These are phyloP conservation scores for Tholera decimalis DNA, from an alignment of 2,888 invertebrate species.

Conservation along the genomic window DNA sequence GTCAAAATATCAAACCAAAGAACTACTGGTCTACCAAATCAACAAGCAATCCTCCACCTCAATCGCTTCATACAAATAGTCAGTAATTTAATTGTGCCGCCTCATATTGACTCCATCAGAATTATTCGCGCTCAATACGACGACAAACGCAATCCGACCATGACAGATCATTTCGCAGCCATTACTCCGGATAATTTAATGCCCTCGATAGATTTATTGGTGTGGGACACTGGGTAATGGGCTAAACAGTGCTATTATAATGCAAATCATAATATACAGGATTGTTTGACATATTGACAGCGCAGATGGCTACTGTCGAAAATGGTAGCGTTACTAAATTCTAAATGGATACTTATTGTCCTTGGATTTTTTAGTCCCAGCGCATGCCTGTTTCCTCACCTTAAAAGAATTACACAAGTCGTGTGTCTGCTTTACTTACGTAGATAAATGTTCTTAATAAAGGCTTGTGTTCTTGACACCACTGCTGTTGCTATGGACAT, in stretches of 20 bases:
- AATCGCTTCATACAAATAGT: constrained; percentile 30
- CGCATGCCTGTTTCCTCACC: too few species aligned
- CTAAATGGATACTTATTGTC: too few species aligned
- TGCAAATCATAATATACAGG: constrained; percentile 4
- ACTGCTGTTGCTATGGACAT: too few species aligned
- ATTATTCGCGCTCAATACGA: constrained; percentile 52
- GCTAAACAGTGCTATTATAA: constrained; percentile 19
- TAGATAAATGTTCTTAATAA: too few species aligned
- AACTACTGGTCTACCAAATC: background rate
- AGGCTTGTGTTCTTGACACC: too few species aligned
- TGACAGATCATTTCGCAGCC: constrained; percentile 57
- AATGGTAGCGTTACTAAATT: too few species aligned
- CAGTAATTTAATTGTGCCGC: constrained; percentile 50
- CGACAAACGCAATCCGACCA: constrained; percentile 41
- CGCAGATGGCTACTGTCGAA: background rate
- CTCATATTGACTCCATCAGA: constrained; percentile 39
- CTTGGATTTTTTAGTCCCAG: too few species aligned
- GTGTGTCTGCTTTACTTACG: too few species aligned
- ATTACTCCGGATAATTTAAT: constrained; percentile 50
- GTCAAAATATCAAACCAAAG: background rate
- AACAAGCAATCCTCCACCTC: constrained; percentile 5
- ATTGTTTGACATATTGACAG: background rate
- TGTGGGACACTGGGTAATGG: constrained; percentile 21
- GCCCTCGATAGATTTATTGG: constrained; percentile 54
- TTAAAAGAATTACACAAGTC: too few species aligned